These are phyloP conservation scores for Fistularia commersonii DNA, from an alignment of 2,797 vertebrate genomes.

Conservation along the genomic window DNA sequence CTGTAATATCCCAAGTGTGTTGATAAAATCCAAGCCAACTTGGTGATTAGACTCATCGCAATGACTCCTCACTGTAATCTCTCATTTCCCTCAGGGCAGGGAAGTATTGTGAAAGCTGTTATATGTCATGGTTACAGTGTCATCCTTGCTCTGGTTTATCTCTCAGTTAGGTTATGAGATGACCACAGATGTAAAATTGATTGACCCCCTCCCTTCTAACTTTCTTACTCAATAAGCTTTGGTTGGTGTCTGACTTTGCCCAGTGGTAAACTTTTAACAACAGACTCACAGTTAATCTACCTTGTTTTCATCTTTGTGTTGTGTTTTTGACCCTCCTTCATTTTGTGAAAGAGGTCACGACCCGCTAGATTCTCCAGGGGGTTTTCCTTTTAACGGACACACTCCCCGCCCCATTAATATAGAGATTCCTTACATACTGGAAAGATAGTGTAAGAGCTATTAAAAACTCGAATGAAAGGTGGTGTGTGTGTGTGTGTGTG, in stretches of 20 bases:
- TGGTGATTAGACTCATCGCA: slow-evolving; percentile 3
- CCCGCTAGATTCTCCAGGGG: slow-evolving; percentile 8
- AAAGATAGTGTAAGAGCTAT: slow-evolving; percentile 53
- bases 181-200: slow-evolving; percentile 24
- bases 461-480: slow-evolving; percentile 52
- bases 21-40: slow-evolving; percentile 6
- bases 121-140: slow-evolving; percentile 26
- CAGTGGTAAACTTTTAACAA: neutral
- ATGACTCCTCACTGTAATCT: slow-evolving; percentile 10
- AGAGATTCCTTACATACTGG: slow-evolving; percentile 61
- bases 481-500: slow-evolving; percentile 3
- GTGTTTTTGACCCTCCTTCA: slow-evolving; percentile 8
- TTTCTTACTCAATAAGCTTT: neutral
- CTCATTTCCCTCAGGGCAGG: slow-evolving; percentile 6
- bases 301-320: slow-evolving; percentile 1
- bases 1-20: slow-evolving; percentile 7
- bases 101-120: slow-evolving; percentile 32
- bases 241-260: neutral
- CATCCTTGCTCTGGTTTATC: slow-evolving; percentile 41
- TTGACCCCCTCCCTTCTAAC: slow-evolving; percentile 21
- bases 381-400: slow-evolving; percentile 36
- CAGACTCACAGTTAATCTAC: neutral
- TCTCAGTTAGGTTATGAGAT: slow-evolving; percentile 34
- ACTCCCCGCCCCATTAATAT: slow-evolving; percentile 25
- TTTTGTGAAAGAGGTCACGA: slow-evolving; percentile 21